Percentiles rank a stretch among this genome's conserved stretches.
Evolutionary conservation across 2,113 vertebrate species (phyloP).

Genomic region (Siniperca knerii): DNA sequence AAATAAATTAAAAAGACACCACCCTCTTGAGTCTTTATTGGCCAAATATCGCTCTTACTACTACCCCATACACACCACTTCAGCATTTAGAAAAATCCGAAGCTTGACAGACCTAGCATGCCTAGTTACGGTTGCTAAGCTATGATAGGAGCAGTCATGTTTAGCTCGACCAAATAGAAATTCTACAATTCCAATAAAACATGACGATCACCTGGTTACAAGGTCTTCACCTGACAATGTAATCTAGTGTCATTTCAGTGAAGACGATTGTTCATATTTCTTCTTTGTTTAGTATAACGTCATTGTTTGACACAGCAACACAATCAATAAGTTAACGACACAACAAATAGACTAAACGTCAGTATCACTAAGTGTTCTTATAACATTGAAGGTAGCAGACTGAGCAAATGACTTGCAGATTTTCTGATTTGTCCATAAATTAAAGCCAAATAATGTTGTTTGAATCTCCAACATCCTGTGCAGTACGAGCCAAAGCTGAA

Average conservation of each 20-base stretch:
- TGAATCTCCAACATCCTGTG: background rate
- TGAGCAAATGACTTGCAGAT: slow-evolving; percentile 10
- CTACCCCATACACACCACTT: background rate
- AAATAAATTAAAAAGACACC: no score
- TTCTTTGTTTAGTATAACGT: background rate
- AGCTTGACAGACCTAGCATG: background rate
- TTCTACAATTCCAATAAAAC: background rate
- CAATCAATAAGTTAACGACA: background rate
- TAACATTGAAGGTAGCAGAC: background rate
- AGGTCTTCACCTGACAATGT: background rate
- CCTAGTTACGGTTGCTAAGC: background rate
- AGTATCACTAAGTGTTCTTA: background rate
- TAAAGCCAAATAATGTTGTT: background rate
- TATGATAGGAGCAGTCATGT: background rate
- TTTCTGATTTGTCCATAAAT: slow-evolving; percentile 1
- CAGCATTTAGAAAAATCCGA: background rate
- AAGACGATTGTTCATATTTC: background rate
- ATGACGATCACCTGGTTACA: background rate
- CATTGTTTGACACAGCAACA: background rate
- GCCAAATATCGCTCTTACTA: no score
- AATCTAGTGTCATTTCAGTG: background rate
- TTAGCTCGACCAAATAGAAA: background rate
- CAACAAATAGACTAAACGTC: slow-evolving; percentile 1
- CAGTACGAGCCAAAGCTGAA: background rate
- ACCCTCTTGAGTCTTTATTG: background rate